Evolutionary conservation across 1,140 invertebrate genomes (phyloP).

Genomic region (Subanguina moxae): DNA sequence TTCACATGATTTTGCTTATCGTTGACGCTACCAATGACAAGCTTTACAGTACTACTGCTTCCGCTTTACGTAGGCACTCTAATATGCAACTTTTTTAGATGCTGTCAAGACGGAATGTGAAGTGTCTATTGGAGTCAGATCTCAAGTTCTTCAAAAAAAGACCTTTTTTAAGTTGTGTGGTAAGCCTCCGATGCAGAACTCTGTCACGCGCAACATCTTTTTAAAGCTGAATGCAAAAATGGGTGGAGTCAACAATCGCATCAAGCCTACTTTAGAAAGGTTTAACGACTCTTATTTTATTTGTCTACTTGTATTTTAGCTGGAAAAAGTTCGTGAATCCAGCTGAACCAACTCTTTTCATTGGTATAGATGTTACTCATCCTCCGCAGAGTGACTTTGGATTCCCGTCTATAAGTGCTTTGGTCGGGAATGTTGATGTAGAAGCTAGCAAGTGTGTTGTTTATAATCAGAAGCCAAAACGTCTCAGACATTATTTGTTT

Average conservation of each 20-base stretch:
- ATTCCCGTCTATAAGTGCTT: constrained; percentile 76
- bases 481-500: constrained; percentile 3
- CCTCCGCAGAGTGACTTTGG: constrained; percentile 61
- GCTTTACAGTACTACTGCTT: no score
- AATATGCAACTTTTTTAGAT: constrained; percentile 11
- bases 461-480: not conserved
- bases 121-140: constrained; percentile 3
- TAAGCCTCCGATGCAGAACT: constrained; percentile 6
- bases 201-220: constrained; percentile 21
- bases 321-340: constrained; percentile 28
- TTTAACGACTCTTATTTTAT: not conserved
- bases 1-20: no score
- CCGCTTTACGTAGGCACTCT: no score
- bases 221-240: constrained; percentile 24
- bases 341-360: constrained; percentile 66
- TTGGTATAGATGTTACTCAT: constrained; percentile 71
- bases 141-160: constrained; percentile 15
- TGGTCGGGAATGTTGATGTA: constrained; percentile 51
- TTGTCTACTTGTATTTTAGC: not conserved
- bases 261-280: not conserved
- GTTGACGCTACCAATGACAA: no score
- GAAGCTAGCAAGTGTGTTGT: not conserved
- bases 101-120: constrained; percentile 16
- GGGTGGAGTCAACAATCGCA: constrained; percentile 22
- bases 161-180: constrained; percentile 13